Base-by-base conservation (phyloP, 2,888 invertebrate species). In the Byasa hedistus region DNA sequence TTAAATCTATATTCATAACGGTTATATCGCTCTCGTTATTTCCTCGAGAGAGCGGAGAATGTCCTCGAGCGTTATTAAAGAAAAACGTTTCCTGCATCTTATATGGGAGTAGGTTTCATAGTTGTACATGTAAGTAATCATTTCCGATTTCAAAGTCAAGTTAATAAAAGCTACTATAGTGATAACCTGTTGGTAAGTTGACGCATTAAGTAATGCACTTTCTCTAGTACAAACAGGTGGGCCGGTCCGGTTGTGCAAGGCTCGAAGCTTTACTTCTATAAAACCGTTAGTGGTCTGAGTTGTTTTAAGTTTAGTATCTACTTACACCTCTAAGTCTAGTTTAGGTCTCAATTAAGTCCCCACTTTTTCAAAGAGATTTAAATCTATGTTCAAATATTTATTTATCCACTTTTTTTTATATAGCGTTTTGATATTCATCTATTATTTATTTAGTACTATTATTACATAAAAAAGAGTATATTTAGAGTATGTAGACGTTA, bases 71-170 rank as follows among this genome's bases (percentile, higher is more conserved):
- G 57, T 21, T 15, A 24, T 52, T 52, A 51, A 36, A 61, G 57
- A 61, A 58, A 66, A 39, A 58, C 21, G 24, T 62, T 62, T 66
- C 66, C 58, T 62, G 44, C 15, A 23, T 39, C 61, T n/a, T 58
- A 62, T 44, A 58, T 58, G 62, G 57, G 32, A 44, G 61, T 21
- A 57, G 51, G 27, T 57, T 58, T 58, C 21, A 39, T 58, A 58
- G 39, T 2, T 22, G 22, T 23, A 32, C 22, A 39, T 23, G 23
- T 27, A 65, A 23, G 61, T 39, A 54, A 39, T 24, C 24, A 44
- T 58, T 62, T 66, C 58, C 57, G 54, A 48, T 61, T 59, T 60
- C 51, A 67, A 63, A 63, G 67, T 63, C 56, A 63, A 63, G 55
- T 63, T 58, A 32, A 48, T 51, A 48, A 54, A 44, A 54, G n/a